phyloP scores from a whole-genome alignment of 2,888 invertebrate genomes.

The Macaria notata region DNA sequence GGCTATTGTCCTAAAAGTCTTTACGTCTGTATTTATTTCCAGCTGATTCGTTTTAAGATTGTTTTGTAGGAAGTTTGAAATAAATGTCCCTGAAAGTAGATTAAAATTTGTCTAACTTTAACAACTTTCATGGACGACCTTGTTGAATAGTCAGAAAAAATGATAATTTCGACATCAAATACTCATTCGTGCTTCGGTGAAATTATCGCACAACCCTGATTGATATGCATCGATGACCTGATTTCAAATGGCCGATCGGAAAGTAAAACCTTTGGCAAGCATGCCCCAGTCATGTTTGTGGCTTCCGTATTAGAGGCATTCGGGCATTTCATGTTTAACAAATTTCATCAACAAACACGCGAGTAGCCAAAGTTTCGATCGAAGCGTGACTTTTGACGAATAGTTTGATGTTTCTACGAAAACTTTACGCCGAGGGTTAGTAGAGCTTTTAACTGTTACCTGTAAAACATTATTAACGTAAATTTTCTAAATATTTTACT shows the following conservation, averaged over 20 bases:
- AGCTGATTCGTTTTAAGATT: slow-evolving; percentile 86
- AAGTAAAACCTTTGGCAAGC: slow-evolving; percentile 28
- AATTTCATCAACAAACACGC: slow-evolving; percentile 44
- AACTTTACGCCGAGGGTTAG: not conserved
- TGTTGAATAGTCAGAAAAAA: slow-evolving; percentile 6
- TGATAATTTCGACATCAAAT: slow-evolving; percentile 10
- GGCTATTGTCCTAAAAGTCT: slow-evolving; percentile 84
- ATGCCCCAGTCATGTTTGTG: slow-evolving; percentile 27
- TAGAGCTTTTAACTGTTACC: too few species aligned
- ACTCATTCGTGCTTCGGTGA: slow-evolving; percentile 21
- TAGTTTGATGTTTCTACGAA: slow-evolving; percentile 12
- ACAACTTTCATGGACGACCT: slow-evolving; percentile 13
- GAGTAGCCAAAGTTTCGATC: slow-evolving; percentile 26
- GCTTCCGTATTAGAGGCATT: slow-evolving; percentile 33
- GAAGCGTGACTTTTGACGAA: slow-evolving; percentile 16
- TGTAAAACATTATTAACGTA: not conserved
- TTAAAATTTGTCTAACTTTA: slow-evolving; percentile 16
- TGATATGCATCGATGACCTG: slow-evolving; percentile 40
- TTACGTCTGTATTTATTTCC: slow-evolving; percentile 86
- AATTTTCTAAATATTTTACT: too few species aligned
- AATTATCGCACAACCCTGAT: slow-evolving; percentile 22
- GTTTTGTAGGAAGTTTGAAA: slow-evolving; percentile 84
- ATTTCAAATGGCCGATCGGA: slow-evolving; percentile 32
- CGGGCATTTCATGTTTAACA: slow-evolving; percentile 36
- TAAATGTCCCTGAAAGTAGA: slow-evolving; percentile 77